Evolutionary conservation across 2,113 vertebrate species (phyloP).

Genomic region (Chaetodon auriga): DNA sequence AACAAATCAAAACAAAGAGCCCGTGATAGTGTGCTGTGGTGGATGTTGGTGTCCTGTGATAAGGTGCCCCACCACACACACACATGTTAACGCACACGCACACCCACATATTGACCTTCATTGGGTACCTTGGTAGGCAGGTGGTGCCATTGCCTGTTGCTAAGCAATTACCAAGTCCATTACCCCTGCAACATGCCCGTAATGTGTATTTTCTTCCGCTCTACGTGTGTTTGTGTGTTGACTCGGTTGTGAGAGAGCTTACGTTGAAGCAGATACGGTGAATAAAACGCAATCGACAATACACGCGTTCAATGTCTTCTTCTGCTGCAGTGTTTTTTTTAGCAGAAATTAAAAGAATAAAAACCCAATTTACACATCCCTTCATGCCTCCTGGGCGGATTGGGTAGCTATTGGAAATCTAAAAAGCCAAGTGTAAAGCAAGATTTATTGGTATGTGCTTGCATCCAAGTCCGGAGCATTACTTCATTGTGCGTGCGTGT

Average conservation of each 20-base stretch:
- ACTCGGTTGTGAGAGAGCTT: slow-evolving; percentile 19
- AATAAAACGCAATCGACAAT: slow-evolving; percentile 15
- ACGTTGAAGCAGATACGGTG: slow-evolving; percentile 32
- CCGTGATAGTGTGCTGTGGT: slow-evolving; percentile 5
- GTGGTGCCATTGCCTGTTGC: slow-evolving; percentile 77
- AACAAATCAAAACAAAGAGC: slow-evolving; percentile 1
- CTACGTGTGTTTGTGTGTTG: slow-evolving; percentile 22
- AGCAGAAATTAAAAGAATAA: background rate
- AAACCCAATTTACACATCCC: slow-evolving; percentile 1
- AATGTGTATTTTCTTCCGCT: slow-evolving; percentile 40
- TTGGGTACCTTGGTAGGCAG: slow-evolving; percentile 74
- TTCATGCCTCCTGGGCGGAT: background rate
- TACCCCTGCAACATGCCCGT: slow-evolving; percentile 71
- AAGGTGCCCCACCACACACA: slow-evolving; percentile 9
- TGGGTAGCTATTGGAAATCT: background rate
- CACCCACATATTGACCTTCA: slow-evolving; percentile 68
- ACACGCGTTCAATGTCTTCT: slow-evolving; percentile 15
- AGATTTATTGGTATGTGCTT: slow-evolving; percentile 24
- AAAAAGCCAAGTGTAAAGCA: slow-evolving; percentile 10
- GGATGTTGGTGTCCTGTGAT: slow-evolving; percentile 3
- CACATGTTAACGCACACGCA: slow-evolving; percentile 1
- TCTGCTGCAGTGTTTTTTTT: background rate
- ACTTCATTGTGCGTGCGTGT: background rate
- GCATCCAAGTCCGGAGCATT: slow-evolving; percentile 19
- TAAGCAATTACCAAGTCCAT: slow-evolving; percentile 82